A percentile compares a stretch with the other conserved stretches of the same genome.
Conservation (phyloP, 2,888 invertebrate species). For the Cylloceria caligata region DNA sequence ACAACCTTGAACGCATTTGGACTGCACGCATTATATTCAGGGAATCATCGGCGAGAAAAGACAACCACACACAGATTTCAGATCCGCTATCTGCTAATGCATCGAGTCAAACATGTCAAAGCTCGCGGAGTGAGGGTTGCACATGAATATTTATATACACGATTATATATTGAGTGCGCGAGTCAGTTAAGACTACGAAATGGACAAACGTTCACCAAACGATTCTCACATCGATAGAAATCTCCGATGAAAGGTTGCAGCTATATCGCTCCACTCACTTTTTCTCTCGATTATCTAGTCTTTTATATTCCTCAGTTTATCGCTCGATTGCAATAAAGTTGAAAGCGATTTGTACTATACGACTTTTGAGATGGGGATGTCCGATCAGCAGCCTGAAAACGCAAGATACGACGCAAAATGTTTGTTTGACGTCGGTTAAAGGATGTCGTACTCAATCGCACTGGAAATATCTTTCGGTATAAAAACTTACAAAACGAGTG, state of each 20-base stretch:
- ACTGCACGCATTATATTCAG: constrained; percentile 71
- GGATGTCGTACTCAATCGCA: neutral
- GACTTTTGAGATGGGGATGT: neutral
- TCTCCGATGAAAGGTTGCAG: constrained; percentile 21
- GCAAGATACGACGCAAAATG: constrained; percentile 37
- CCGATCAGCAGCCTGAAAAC: constrained; percentile 5
- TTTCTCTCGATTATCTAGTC: constrained; percentile 27
- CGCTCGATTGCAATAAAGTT: constrained; percentile 42
- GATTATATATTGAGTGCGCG: constrained; percentile 11
- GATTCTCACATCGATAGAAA: constrained; percentile 38
- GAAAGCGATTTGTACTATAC: constrained; percentile 26
- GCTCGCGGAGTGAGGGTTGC: constrained; percentile 58
- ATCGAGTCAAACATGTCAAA: constrained; percentile 72
- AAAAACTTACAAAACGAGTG: constrained; percentile 16
- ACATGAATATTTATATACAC: constrained; percentile 75
- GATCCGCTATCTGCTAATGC: constrained; percentile 77
- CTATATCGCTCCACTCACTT: constrained; percentile 6
- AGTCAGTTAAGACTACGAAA: constrained; percentile 8
- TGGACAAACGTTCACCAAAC: constrained; percentile 17
- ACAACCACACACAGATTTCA: constrained; percentile 56
- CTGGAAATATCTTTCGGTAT: constrained; percentile 24
- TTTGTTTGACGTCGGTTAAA: constrained; percentile 41
- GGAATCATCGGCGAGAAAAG: constrained; percentile 62
- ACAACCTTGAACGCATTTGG: constrained; percentile 76
- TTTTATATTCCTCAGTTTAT: constrained; percentile 39